phyloP scores from a whole-genome alignment of 2,888 invertebrate species.

The Himalopsyche kuldschensis region DNA sequence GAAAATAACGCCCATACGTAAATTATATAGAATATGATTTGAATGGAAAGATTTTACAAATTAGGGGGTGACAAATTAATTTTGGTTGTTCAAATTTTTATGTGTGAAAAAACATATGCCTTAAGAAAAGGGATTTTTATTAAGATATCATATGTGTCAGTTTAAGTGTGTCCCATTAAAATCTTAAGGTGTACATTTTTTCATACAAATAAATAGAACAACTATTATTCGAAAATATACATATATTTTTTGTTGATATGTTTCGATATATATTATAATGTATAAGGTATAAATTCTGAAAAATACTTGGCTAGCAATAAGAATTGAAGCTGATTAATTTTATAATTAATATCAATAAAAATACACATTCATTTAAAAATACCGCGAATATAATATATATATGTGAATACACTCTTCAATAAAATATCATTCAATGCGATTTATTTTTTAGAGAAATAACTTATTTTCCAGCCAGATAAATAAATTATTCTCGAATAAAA shows the following conservation, averaged over 20 bases:
- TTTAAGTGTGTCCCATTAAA: background rate
- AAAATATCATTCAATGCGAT: background rate
- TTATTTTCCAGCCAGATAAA: conserved; percentile 13
- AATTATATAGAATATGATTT: background rate
- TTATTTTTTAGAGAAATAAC: conserved; percentile 4
- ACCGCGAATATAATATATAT: background rate
- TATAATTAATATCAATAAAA: background rate
- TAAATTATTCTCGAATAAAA: background rate
- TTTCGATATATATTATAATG: background rate
- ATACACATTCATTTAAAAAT: background rate
- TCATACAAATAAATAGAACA: background rate
- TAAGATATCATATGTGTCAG: background rate
- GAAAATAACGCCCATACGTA: background rate
- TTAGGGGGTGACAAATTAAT: too few species aligned
- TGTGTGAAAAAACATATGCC: background rate
- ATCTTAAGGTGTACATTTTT: background rate
- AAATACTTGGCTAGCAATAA: background rate
- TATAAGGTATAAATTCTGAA: background rate
- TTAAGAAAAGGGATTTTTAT: background rate
- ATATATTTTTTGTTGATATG: background rate
- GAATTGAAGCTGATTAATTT: background rate
- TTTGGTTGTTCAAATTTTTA: too few species aligned
- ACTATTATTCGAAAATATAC: background rate
- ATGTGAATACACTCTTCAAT: background rate
- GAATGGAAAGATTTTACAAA: too few species aligned